These are phyloP conservation scores for Cloeon dipterum DNA, from an alignment of 2,888 invertebrate species.

Conservation along the genomic window DNA sequence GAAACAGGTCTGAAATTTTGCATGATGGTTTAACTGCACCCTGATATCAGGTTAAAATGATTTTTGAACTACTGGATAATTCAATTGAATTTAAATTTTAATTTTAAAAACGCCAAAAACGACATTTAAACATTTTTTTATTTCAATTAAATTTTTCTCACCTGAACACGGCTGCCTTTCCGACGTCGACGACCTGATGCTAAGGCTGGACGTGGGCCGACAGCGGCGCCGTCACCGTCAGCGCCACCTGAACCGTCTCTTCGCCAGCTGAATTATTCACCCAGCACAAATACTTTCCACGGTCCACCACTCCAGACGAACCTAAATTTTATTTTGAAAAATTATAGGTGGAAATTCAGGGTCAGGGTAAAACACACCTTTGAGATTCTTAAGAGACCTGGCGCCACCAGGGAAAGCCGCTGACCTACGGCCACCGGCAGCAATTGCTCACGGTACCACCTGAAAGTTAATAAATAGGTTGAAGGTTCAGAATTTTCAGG, in stretches of 20 bases:
- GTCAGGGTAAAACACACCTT: no score
- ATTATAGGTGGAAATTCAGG: no score
- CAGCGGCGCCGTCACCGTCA: constrained; percentile 62
- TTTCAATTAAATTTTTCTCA: no score
- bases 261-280: constrained; percentile 76
- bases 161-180: constrained; percentile 62
- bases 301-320: constrained; percentile 52
- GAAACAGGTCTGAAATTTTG: no score
- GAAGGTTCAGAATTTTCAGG: background rate
- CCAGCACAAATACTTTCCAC: constrained; percentile 72
- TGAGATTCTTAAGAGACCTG: constrained; percentile 40
- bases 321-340: no score
- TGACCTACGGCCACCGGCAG: constrained; percentile 33
- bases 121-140: no score
- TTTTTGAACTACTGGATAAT: no score
- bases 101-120: no score
- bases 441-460: constrained; percentile 53
- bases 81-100: no score
- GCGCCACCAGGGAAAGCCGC: constrained; percentile 29
- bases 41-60: no score
- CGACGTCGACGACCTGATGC: constrained; percentile 53
- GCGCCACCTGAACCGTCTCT: constrained; percentile 50
- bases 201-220: constrained; percentile 54
- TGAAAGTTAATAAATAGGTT: no score
- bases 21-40: no score